Evolutionary conservation across 1,140 invertebrate genomes (phyloP), one percentile per base, ranked within the genome.

Genomic region (Drosophila paulistorum): DNA sequence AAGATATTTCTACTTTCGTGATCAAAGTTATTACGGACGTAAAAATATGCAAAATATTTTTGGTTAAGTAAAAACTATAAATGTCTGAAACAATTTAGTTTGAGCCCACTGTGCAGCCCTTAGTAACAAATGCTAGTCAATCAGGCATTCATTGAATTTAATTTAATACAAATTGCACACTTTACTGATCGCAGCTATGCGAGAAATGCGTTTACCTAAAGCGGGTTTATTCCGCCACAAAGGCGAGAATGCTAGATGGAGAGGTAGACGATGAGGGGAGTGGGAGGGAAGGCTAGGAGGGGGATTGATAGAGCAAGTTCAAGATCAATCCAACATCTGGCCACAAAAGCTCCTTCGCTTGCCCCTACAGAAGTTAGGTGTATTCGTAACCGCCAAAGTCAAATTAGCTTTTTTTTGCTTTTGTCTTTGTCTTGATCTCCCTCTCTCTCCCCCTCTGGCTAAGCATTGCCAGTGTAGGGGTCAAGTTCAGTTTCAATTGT

Each of bases 121-220:
- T 48, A 60, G 68, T 76, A 48, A 70, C 74, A 67, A 71, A 77
- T 66, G 61, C 68, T 35, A 65, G 65, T 62, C 51, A 68, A 41
- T 58, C 51, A 68, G 48, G 55, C 60, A 51, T 67, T 71, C 57
- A 77, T 78, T 82, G 79, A 68, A 48, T 66, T 55, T 74, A 83
- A 86, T 89, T 87, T 83, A 77, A 86, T 83, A 86, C 83, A 75
- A 83, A 80, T 86, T 79, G 72, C 79, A 89, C 84, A 86, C 83
- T 79, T 51, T 51, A 17, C 45, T 86, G 84, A 69, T 64, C 64
- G 70, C 69, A 74, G 77, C 70, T 83, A 86, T 89, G 83, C 68
- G 54, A 86, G 70, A 65, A 89, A 86, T 86, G 72, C 73, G 82
- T 77, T 77, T 57, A 60, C 61, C 41, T 30, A 70, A 13, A 13